Evolutionary conservation across 2,797 vertebrate genomes (phyloP), one percentile per base, ranked within the genome.

Genomic region (Notolepis coatsorum): DNA sequence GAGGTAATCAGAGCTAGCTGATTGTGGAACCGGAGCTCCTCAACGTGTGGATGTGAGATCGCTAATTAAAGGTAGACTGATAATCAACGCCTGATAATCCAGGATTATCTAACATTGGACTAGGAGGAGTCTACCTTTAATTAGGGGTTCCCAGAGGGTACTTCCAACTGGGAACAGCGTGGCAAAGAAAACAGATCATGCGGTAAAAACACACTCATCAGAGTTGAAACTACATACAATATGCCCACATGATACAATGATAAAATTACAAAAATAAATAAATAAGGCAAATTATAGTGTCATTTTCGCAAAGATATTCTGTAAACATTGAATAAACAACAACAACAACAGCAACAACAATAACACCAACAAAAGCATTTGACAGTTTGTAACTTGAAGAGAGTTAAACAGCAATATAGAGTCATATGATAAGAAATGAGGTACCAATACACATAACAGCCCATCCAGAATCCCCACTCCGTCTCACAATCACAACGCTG

Each of bases 321-420:
- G 78, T 75, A 82, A 78, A 86, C 73, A 66, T 62, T 59, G n/a
- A 51, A 24, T 3, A 45, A 58, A 81, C 84, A 89, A 87, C 87
- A 89, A 82, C 88, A 89, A 80, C 83, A 86, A 86, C n/a, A 77
- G 18, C 41, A 43, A 20, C 41, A 88, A 79, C 75, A 75, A 35
- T n/a, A 57, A n/a, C n/a, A n/a, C n/a, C n/a, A n/a, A n/a, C n/a
- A n/a, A n/a, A n/a, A n/a, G n/a, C n/a, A n/a, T n/a, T n/a, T 42
- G 5, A 56, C 27, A 21, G 52, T 38, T 12, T 17, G n/a, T 10
- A 21, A 15, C 8, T 57, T 25, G 5, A 6, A 53, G 21, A 65
- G 47, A 68, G 41, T 1, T 17, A 7, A 18, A 17, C 6, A 28
- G 6, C 7, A 47, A 47, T 24, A n/a, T 47, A 46, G 4, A 38